Base-by-base conservation (phyloP, 1,140 invertebrate species). In the Cydia amplana region DNA sequence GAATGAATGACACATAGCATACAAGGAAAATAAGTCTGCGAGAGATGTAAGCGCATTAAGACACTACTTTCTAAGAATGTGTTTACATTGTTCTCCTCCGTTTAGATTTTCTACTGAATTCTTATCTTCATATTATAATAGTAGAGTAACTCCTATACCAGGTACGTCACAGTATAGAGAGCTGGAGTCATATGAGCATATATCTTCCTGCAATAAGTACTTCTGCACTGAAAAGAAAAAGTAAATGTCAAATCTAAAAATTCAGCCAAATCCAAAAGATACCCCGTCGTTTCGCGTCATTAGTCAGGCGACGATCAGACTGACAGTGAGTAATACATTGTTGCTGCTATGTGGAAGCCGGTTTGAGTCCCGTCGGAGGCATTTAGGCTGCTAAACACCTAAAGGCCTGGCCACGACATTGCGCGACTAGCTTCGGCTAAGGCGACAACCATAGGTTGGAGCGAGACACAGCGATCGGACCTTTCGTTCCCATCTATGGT, bases 241-340 rank as follows among this genome's bases (percentile, higher is more conserved):
- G 6, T n/a, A 20, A 60, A 5, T 60, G 5, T 55, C 51, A 14
- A 12, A 18, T 55, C 51, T 18, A 60, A 60, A 20, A 60, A 16
- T 1, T 20, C 51, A 2, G n/a, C 40, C 32, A 67, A 28, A 67
- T 67, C 14, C 14, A 40, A 67, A 67, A 18, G 16, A 36, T 40
- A 67, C 32, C 32, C 23, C 18, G 32, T 32, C 65, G 25, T 65
- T 67, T 32, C 32, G 16, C 65, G 32, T 36, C 65, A 67, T 67
- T 67, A 67, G 12, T 40, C 65, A 40, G 28, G 65, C 65, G 65
- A 67, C 65, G 28, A n/a, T 16, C 3, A 36, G 65, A 67, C 28
- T 36, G 65, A 67, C 65, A 40, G 28, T 67, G 65, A 67, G 28
- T 36, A 67, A 67, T 67, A 67, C 65, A 32, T 67, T 36, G 32